These are phyloP conservation scores for Lipotes vexillifer DNA, from an alignment of 2,113 vertebrate genomes.

Conservation along the genomic window DNA sequence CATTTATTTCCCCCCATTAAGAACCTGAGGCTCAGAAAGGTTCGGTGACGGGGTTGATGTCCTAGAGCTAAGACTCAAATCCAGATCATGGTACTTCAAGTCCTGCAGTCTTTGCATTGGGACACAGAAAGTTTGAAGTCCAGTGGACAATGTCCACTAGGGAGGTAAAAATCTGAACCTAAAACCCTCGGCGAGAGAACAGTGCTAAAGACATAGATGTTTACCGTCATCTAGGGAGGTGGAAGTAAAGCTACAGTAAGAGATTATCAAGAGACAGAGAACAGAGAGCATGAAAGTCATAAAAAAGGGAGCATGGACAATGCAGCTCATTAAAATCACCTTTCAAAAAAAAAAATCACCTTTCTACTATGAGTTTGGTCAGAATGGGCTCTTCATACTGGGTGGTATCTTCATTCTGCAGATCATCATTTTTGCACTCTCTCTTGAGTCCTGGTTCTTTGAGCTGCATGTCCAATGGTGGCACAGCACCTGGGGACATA, in stretches of 20 bases:
- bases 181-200: neutral
- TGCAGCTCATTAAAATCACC: neutral
- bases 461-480: neutral
- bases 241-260: neutral
- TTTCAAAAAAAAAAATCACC: conserved; percentile 73
- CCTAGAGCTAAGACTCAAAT: neutral
- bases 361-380: conserved; percentile 79
- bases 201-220: neutral
- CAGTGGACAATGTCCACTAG: neutral
- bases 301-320: neutral
- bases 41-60: neutral
- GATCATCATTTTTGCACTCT: neutral
- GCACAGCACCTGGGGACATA: accelerated
- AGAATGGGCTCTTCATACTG: conserved; percentile 68
- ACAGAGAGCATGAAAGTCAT: too few species aligned
- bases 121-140: neutral
- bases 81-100: neutral
- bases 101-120: neutral
- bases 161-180: neutral
- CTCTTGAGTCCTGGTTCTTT: accelerated
- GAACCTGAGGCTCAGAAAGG: neutral
- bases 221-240: neutral
- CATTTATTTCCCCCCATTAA: neutral
- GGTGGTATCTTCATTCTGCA: neutral
- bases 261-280: neutral